These are phyloP conservation scores for Clarias platycephalus DNA, from an alignment of 2,797 vertebrate species.

Conservation along the genomic window DNA sequence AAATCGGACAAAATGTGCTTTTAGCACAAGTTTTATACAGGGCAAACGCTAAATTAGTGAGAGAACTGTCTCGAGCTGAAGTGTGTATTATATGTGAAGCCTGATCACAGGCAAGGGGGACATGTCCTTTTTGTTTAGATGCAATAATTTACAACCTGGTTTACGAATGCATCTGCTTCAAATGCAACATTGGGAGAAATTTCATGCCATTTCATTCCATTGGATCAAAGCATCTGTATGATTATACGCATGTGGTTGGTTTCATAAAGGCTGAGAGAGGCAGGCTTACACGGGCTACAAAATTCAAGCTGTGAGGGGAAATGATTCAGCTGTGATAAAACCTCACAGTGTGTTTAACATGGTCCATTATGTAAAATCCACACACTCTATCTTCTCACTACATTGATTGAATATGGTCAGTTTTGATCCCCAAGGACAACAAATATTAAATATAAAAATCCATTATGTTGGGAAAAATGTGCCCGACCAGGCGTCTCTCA, in stretches of 20 bases:
- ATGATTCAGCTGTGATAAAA: conserved; percentile 11
- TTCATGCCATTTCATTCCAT: neutral
- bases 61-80: neutral
- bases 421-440: neutral
- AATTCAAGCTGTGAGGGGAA: conserved; percentile 5
- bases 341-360: conserved; percentile 16
- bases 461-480: neutral
- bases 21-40: neutral
- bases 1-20: conserved; percentile 8
- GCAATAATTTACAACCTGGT: neutral
- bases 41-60: neutral
- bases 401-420: neutral
- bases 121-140: neutral
- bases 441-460: neutral
- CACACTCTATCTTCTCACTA: neutral
- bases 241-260: neutral
- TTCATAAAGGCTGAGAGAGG: conserved; percentile 2
- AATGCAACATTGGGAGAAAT: neutral
- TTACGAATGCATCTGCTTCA: neutral
- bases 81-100: conserved; percentile 2
- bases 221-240: neutral
- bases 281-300: neutral
- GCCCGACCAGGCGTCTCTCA: too few relatives aligned
- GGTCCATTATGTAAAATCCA: neutral
- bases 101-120: neutral